Evolutionary conservation across 2,113 vertebrate species (phyloP).

Genomic region (Siniperca chuatsi): DNA sequence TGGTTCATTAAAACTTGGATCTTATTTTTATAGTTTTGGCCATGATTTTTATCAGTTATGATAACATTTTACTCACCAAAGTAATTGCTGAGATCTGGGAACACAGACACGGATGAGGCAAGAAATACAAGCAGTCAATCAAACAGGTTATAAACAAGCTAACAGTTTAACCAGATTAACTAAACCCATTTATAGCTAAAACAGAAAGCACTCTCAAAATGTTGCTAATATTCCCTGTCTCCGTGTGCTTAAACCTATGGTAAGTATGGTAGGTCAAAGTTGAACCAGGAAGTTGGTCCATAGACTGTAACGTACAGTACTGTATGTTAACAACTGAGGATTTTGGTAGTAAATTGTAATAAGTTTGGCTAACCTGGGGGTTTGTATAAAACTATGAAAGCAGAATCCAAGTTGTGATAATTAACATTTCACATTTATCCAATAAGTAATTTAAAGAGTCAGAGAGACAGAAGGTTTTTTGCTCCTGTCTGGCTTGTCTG

Average conservation of each 20-base stretch:
- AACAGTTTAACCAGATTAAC: neutral
- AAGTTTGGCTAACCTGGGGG: too few species aligned
- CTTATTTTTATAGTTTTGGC: neutral
- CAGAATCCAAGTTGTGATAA: neutral
- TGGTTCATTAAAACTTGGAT: neutral
- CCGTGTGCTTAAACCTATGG: neutral
- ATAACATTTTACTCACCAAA: too few species aligned
- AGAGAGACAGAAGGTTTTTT: neutral
- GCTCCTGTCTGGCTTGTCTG: neutral
- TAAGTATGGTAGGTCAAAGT: too few species aligned
- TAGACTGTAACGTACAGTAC: too few species aligned
- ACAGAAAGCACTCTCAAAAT: neutral
- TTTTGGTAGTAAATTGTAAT: neutral
- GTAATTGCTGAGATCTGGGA: too few species aligned
- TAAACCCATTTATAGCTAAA: neutral
- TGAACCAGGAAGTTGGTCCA: neutral
- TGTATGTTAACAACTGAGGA: neutral
- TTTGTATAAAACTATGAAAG: neutral
- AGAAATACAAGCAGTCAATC: neutral
- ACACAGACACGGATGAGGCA: too few species aligned
- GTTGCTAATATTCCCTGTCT: neutral
- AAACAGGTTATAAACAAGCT: neutral
- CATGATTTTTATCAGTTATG: neutral
- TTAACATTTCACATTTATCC: neutral
- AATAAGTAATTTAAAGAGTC: neutral